Percentiles rank a stretch among this genome's conserved stretches.
Conservation (phyloP, 2,797 vertebrate genomes). For the Hyperoplus immaculatus region DNA sequence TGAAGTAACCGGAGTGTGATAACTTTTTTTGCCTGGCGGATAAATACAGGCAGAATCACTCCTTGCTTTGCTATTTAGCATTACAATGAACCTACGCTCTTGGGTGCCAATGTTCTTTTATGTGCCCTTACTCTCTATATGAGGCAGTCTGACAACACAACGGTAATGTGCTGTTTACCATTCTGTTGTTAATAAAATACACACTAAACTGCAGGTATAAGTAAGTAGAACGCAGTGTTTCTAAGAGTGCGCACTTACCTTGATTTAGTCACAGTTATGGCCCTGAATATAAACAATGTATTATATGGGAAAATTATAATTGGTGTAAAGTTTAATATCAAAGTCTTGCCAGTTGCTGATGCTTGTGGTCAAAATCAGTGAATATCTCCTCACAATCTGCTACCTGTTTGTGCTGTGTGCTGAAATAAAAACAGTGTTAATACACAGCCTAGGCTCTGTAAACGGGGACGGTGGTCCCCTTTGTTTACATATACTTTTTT, state of each 20-base stretch:
- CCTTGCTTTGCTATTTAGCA: slow-evolving; percentile 67
- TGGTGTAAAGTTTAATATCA: slow-evolving; percentile 16
- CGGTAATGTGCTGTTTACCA: slow-evolving; percentile 45
- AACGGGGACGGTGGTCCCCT: too few species aligned
- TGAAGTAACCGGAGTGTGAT: slow-evolving; percentile 75
- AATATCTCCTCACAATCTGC: too few species aligned
- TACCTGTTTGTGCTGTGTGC: too few species aligned
- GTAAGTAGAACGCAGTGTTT: not conserved
- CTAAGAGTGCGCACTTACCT: slow-evolving; percentile 6
- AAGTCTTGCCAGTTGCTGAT: slow-evolving; percentile 12
- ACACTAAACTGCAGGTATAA: slow-evolving; percentile 20
- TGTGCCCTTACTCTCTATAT: slow-evolving; percentile 56
- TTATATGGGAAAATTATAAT: slow-evolving; percentile 15
- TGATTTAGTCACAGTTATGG: slow-evolving; percentile 5
- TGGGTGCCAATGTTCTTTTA: slow-evolving; percentile 67
- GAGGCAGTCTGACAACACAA: slow-evolving; percentile 38
- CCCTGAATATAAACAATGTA: slow-evolving; percentile 13
- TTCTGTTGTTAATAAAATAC: slow-evolving; percentile 25
- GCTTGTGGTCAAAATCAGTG: too few species aligned
- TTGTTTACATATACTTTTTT: too few species aligned
- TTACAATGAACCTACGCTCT: slow-evolving; percentile 70
- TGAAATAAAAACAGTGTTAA: too few species aligned
- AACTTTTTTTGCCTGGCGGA: slow-evolving; percentile 72
- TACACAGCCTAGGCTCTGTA: too few species aligned
- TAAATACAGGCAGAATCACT: slow-evolving; percentile 67